Evolutionary conservation across 2,888 invertebrate species (phyloP).

Genomic region (Alentia gelatinosa): DNA sequence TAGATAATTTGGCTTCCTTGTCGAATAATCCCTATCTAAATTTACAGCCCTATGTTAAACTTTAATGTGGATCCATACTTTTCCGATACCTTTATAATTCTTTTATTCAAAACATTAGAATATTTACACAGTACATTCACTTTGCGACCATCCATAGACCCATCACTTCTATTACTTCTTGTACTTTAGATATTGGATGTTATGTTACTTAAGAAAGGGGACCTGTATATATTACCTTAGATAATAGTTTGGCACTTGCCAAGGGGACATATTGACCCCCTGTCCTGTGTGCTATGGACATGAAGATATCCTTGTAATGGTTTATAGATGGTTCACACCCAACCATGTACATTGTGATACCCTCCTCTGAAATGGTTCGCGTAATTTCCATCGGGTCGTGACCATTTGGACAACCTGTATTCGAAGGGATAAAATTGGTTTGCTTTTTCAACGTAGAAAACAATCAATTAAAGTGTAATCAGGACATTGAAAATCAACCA

Average conservation of each 20-base stretch:
- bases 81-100: background rate
- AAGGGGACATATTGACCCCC: constrained; percentile 78
- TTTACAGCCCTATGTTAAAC: no score
- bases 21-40: no score
- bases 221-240: constrained; percentile 55
- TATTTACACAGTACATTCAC: no score
- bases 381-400: constrained; percentile 74
- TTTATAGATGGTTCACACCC: constrained; percentile 74
- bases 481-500: no score
- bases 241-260: constrained; percentile 69
- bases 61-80: background rate
- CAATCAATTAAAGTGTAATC: no score
- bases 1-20: no score
- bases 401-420: constrained; percentile 73
- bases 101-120: background rate
- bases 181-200: background rate
- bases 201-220: background rate
- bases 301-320: constrained; percentile 75
- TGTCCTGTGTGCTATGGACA: constrained; percentile 73
- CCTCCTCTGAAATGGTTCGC: constrained; percentile 72
- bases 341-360: constrained; percentile 74
- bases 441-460: no score
- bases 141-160: background rate
- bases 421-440: background rate
- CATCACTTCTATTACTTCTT: background rate